phyloP scores from a whole-genome alignment of 1,140 invertebrate genomes.

The Hermatobates lingyangjiaoensis region DNA sequence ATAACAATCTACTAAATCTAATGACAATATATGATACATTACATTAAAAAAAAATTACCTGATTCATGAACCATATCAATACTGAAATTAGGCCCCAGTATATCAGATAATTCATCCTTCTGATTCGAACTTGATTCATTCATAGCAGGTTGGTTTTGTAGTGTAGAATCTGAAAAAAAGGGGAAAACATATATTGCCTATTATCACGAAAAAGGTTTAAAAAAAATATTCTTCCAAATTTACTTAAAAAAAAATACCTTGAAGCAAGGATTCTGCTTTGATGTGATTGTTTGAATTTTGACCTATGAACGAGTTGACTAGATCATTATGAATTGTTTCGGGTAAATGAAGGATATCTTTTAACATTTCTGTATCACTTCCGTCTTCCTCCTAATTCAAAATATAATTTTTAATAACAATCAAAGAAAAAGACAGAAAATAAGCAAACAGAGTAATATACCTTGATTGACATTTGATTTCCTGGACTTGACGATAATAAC shows the following conservation, averaged over 20 bases:
- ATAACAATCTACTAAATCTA: too few relatives aligned
- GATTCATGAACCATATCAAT: constrained; percentile 51
- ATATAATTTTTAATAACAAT: too few relatives aligned
- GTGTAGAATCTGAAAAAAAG: constrained; percentile 15
- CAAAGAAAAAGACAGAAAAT: too few relatives aligned
- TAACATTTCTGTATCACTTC: constrained; percentile 41
- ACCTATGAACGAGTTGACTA: constrained; percentile 59
- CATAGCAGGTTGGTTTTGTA: constrained; percentile 17
- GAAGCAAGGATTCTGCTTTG: background rate
- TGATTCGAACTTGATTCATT: constrained; percentile 15
- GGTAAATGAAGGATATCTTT: constrained; percentile 46
- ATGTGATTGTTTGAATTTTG: constrained; percentile 24
- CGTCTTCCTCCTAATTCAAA: constrained; percentile 29
- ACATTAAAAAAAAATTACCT: constrained; percentile 22
- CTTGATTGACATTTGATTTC: too few relatives aligned
- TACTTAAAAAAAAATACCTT: background rate
- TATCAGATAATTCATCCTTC: constrained; percentile 47
- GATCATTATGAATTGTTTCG: constrained; percentile 45
- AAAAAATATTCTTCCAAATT: too few relatives aligned
- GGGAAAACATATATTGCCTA: background rate
- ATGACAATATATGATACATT: constrained; percentile 1
- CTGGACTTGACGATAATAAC: too few relatives aligned
- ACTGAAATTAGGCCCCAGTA: constrained; percentile 43
- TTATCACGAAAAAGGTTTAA: too few relatives aligned
- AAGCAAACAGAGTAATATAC: too few relatives aligned